phyloP scores from a whole-genome alignment of 2,797 vertebrate genomes.

The Allobates femoralis region DNA sequence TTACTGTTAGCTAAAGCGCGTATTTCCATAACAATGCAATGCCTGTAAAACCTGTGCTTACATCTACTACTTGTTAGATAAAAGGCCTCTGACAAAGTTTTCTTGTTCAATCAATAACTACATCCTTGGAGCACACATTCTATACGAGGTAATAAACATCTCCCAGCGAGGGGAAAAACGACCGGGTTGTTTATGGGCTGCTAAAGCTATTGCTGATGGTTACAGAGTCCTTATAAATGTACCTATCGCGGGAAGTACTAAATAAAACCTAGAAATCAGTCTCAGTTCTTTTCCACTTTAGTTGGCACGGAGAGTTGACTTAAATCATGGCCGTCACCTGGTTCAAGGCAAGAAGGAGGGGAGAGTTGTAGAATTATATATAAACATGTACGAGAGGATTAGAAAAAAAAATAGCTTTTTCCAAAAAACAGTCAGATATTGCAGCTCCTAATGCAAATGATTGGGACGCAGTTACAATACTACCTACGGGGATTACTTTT shows the following conservation, averaged over 20 bases:
- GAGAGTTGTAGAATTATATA: not conserved
- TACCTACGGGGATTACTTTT: too few species aligned
- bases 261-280: slow-evolving; percentile 68
- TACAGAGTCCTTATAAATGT: slow-evolving; percentile 67
- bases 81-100: slow-evolving; percentile 66
- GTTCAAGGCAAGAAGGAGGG: slow-evolving; percentile 18
- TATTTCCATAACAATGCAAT: slow-evolving; percentile 41
- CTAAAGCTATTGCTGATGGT: slow-evolving; percentile 65
- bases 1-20: not conserved
- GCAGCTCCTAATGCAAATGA: too few species aligned
- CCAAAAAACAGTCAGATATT: too few species aligned
- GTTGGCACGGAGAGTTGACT: slow-evolving; percentile 57
- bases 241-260: slow-evolving; percentile 63
- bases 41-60: not conserved
- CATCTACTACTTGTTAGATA: slow-evolving; percentile 49
- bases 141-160: slow-evolving; percentile 69
- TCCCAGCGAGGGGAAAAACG: slow-evolving; percentile 68
- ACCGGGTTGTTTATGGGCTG: slow-evolving; percentile 66
- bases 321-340: slow-evolving; percentile 33
- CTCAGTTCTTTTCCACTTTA: slow-evolving; percentile 63
- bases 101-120: slow-evolving; percentile 72
- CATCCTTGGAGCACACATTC: slow-evolving; percentile 68
- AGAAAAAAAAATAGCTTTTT: too few species aligned
- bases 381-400: too few species aligned
- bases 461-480: too few species aligned